Percentiles rank a stretch among this genome's conserved stretches.
Conservation (phyloP, 2,113 vertebrate species). For the Macrotus californicus region DNA sequence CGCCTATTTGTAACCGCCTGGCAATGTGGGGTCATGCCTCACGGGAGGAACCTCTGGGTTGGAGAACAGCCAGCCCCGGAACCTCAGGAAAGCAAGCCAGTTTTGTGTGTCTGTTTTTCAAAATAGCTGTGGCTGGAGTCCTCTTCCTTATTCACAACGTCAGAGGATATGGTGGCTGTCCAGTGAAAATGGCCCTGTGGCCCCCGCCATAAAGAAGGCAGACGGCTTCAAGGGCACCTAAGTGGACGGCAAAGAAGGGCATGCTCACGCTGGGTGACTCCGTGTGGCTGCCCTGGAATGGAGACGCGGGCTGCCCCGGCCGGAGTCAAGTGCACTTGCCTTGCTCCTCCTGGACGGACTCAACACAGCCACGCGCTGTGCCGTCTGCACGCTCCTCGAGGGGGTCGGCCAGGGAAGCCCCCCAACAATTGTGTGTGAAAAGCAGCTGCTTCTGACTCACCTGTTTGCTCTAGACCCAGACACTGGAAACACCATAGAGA, state of each 20-base stretch:
- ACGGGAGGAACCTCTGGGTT: not conserved
- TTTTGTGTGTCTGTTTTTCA: not conserved
- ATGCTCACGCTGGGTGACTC: fast-evolving
- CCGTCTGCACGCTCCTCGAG: not conserved
- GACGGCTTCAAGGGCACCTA: not conserved
- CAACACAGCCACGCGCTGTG: fast-evolving
- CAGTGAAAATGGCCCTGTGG: not conserved
- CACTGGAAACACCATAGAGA: not conserved
- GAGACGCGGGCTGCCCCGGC: not conserved
- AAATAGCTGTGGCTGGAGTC: not conserved
- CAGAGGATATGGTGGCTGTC: not conserved
- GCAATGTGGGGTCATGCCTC: not conserved
- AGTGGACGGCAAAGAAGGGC: not conserved
- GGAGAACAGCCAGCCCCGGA: not conserved
- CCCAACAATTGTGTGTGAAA: not conserved
- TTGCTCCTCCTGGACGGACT: fast-evolving
- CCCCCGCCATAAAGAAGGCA: not conserved
- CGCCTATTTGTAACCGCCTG: not conserved
- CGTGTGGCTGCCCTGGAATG: fast-evolving
- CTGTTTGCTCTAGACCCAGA: not conserved
- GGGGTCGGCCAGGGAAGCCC: not conserved
- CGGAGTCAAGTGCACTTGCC: not conserved
- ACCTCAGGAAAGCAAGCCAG: not conserved
- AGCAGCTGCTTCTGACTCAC: not conserved
- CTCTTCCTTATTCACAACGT: not conserved